Evolutionary conservation across 2,888 invertebrate genomes (phyloP).

Genomic region (Malthinus flaveolus): DNA sequence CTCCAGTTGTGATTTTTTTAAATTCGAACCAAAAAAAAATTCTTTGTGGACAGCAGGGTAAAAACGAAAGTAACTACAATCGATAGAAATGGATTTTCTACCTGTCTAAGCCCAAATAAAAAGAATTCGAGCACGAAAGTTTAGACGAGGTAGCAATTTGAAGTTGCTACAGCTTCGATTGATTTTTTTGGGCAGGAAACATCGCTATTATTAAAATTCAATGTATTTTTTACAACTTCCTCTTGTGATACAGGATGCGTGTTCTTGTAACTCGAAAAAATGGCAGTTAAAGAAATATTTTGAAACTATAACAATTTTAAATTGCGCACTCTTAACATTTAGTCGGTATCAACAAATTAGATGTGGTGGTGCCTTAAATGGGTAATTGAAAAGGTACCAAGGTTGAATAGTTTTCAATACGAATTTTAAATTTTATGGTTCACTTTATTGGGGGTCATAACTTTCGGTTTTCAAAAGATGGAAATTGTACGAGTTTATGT

Average conservation of each 20-base stretch:
- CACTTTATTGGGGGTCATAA: constrained; percentile 12
- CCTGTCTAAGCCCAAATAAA: constrained; percentile 25
- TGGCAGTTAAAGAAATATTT: not conserved
- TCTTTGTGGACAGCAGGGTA: not conserved
- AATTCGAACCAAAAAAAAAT: too few relatives aligned
- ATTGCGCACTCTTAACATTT: not conserved
- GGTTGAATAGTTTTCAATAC: not conserved
- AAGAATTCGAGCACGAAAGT: not conserved
- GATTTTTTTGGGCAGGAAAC: not conserved
- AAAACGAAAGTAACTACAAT: constrained; percentile 32
- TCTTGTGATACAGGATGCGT: not conserved
- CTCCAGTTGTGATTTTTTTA: too few relatives aligned
- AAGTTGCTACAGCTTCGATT: not conserved
- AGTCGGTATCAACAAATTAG: constrained; percentile 15
- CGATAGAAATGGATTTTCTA: constrained; percentile 25
- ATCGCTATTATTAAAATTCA: not conserved
- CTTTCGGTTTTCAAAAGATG: constrained; percentile 16
- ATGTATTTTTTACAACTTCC: not conserved
- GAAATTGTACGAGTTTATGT: constrained; percentile 2
- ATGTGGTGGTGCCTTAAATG: constrained; percentile 12
- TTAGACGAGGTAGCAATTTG: too few relatives aligned
- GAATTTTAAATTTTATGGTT: constrained; percentile 15
- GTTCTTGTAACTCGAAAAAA: not conserved
- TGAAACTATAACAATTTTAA: not conserved
- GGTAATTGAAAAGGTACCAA: not conserved